Conservation (phyloP, 2,797 vertebrate species). For the Melanotaenia trifasciata region DNA sequence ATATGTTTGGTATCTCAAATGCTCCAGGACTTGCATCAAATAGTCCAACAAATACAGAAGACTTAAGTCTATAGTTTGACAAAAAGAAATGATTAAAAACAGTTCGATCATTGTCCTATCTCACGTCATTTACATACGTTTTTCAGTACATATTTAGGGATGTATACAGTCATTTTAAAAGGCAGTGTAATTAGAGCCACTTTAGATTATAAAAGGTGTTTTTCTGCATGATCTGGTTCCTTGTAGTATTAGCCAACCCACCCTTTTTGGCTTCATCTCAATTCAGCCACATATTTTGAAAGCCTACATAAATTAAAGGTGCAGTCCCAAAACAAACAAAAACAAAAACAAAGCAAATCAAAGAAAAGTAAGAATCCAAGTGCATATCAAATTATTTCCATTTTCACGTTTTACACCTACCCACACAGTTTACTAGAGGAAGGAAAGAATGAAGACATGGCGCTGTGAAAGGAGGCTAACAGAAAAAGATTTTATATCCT, state of each 20-base stretch:
- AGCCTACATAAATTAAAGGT: slow-evolving; percentile 15
- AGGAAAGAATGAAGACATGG: slow-evolving; percentile 18
- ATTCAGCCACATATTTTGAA: slow-evolving; percentile 15
- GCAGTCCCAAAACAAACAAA: neutral
- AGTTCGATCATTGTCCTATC: neutral
- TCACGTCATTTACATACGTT: neutral
- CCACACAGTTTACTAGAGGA: slow-evolving; percentile 14
- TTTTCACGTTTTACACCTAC: slow-evolving; percentile 22
- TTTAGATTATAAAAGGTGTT: slow-evolving; percentile 25
- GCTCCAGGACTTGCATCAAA: neutral
- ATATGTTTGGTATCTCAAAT: neutral
- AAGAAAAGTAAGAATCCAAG: slow-evolving; percentile 27
- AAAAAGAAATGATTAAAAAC: neutral
- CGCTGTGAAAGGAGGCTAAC: slow-evolving; percentile 24
- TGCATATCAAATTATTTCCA: slow-evolving; percentile 23
- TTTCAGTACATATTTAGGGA: neutral
- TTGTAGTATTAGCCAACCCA: neutral
- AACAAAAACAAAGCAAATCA: slow-evolving; percentile 26
- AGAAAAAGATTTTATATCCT: slow-evolving; percentile 18
- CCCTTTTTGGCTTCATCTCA: slow-evolving; percentile 13
- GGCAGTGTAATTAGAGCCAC: slow-evolving; percentile 8
- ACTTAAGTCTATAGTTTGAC: neutral
- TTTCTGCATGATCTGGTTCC: neutral
- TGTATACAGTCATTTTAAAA: neutral
- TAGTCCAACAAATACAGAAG: neutral